Base-by-base conservation (phyloP, 2,797 vertebrate species). In the Microcaecilia unicolor region DNA sequence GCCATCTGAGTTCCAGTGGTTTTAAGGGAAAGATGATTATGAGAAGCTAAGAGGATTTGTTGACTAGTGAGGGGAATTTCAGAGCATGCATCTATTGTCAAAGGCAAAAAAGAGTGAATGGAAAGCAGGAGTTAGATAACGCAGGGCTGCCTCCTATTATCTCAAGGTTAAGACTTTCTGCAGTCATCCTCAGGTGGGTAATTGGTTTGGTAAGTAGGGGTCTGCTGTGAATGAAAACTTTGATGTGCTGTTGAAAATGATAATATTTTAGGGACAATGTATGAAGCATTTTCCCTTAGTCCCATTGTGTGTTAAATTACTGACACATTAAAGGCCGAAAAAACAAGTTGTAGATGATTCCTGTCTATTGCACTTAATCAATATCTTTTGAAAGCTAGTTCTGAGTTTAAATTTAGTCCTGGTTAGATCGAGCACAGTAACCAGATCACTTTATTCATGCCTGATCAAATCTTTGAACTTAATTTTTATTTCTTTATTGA, bases 31-130 rank as follows among this genome's bases (percentile, higher is more conserved):
- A 56, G 44, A 30, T 45, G 51, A 63, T 74, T 68, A 70, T 70
- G 55, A 50, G 34, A 34, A 58, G 18, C 41, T 52, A 75, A 76
- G 66, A 72, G 45, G 68, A 76, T 84, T 79, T 70, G 39, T 47
- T 73, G 63, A 53, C 50, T 45, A 55, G 48, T 48, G 26, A 41
- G 26, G 51, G n/a, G 36, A 58, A 58, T 62, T 47, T 54, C 37
- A 53, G 52, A 41, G 42, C 36, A 34, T 22, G 19, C 31, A 5
- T 45, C 10, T 49, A 33, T 27, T 66, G 51, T 74, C 48, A 55
- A 36, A 24, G 24, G 23, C 49, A 41, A 28, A 25, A 28, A 14
- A 27, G 39, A 46, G 51, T 58, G 44, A 9, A 26, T 51, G 46
- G 24, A 28, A 58, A 55, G 55, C 31, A 60, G 46, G 44, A 41